These are phyloP conservation scores for Chydorus sphaericus DNA, from an alignment of 2,888 invertebrate species.

Conservation along the genomic window DNA sequence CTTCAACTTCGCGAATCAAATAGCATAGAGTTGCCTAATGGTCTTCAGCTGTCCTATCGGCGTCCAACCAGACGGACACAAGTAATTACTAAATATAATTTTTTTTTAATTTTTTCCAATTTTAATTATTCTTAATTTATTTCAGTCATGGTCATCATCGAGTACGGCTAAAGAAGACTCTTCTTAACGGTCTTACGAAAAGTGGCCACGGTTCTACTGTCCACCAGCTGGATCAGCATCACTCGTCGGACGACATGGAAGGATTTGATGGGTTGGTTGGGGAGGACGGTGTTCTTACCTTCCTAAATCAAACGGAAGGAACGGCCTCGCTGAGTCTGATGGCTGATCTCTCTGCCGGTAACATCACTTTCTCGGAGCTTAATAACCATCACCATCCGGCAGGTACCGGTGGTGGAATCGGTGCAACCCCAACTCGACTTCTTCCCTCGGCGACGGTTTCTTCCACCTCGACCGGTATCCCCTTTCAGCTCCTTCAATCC, in stretches of 20 bases:
- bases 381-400: neutral
- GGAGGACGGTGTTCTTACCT: constrained; percentile 13
- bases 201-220: neutral
- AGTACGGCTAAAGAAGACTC: neutral
- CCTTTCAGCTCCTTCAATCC: neutral
- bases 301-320: constrained; percentile 5
- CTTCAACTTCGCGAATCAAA: neutral
- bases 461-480: constrained; percentile 5
- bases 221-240: neutral
- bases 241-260: constrained; percentile 12
- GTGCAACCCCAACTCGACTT: neutral
- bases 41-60: constrained; percentile 1
- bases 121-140: neutral
- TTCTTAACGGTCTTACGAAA: constrained; percentile 3
- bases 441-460: too few species aligned
- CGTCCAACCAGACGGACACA: constrained; percentile 1
- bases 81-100: neutral
- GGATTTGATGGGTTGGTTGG: constrained; percentile 13
- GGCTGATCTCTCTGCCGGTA: constrained; percentile 10
- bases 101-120: neutral
- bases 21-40: neutral
- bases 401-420: neutral
- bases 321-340: constrained; percentile 7
- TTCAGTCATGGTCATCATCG: constrained; percentile 1
- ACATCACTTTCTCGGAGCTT: constrained; percentile 10